Evolutionary conservation across 2,113 vertebrate genomes (phyloP), one percentile per base, ranked within the genome.

Genomic region (Chaetura pelagica): DNA sequence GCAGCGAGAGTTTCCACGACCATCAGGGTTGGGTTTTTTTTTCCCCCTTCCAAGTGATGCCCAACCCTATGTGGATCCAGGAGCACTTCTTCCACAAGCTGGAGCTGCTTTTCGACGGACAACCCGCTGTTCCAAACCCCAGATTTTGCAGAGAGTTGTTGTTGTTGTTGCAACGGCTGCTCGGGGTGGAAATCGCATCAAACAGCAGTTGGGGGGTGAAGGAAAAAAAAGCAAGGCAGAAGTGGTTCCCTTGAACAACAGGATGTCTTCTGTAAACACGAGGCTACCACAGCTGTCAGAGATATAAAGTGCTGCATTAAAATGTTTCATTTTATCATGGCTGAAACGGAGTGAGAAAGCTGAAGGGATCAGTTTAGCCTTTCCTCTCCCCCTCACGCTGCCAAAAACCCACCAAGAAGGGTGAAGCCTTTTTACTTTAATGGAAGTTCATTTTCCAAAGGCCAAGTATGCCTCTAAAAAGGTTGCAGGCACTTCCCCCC

Each of bases 251-350:
- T 93, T 59, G 59, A 96, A 89, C 91, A 93, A 92, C 89, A 94
- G 95, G 95, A 97, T 94, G 93, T 93, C 93, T 92, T 93, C 93
- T 84, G 86, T 95, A 97, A 97, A 97, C 95, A 96, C 2, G 35
- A 90, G 68, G 76, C 91, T 86, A 90, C 73, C 83, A 78, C 94
- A 95, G 94, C 95, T 95, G 95, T 87, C 32, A 29, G 76, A 93
- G 89, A 92, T 44, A 69, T 46, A 30, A 93, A 94, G 80, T 14
- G 73, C 77, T 89, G 64, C 68, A 27, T 49, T 92, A 35, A 89
- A 96, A 78, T 8, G 6, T 42, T 90, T 95, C 34, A 59, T 67
- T 88, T 94, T 77, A 68, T 71, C 67, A 42, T n/a, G 38, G 91
- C 61, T 87, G 76, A 89, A 68, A n/a, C 1, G 2, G 67, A 82